These are phyloP conservation scores for Sebastiscus albofasciatus DNA, from an alignment of 2,797 vertebrate genomes.

Conservation along the genomic window DNA sequence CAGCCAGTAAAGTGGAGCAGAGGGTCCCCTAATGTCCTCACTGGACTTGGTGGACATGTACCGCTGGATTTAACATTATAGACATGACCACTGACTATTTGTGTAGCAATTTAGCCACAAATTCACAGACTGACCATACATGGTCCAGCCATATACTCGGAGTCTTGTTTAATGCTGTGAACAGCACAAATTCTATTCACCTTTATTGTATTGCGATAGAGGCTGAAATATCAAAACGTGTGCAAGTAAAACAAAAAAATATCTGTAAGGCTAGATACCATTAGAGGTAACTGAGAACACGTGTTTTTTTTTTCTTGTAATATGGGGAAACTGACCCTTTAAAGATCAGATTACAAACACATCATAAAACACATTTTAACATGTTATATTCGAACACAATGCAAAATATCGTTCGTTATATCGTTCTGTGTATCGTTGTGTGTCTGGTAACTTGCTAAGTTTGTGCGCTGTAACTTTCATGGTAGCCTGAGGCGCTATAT, in stretches of 20 bases:
- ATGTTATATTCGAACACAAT: no score
- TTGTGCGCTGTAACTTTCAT: not conserved
- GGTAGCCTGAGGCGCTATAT: slow-evolving; percentile 10
- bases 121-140: no score
- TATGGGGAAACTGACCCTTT: not conserved
- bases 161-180: no score
- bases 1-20: no score
- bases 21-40: no score
- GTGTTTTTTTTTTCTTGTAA: no score
- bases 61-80: no score
- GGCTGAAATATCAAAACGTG: not conserved
- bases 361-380: not conserved
- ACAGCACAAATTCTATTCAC: not conserved
- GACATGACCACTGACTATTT: no score
- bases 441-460: no score
- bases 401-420: not conserved
- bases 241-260: not conserved
- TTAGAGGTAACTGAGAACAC: not conserved
- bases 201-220: not conserved
- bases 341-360: not conserved
- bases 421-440: not conserved
- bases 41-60: no score
- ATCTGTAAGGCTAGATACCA: not conserved
- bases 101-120: no score
- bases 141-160: no score